Evolutionary conservation across 2,888 invertebrate genomes (phyloP).

Genomic region (Chaetogeoica ovagalla): DNA sequence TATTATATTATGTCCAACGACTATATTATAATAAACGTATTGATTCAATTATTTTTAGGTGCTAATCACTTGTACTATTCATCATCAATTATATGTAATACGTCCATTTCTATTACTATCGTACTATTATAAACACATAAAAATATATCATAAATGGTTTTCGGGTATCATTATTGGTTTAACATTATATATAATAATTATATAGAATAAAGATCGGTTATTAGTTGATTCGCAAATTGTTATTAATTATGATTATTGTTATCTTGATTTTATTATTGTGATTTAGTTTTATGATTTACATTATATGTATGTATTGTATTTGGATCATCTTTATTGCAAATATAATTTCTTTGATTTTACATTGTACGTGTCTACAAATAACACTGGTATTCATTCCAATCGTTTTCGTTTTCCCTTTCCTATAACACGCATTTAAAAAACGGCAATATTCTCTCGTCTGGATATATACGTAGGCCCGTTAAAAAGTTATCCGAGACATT

Average conservation of each 20-base stretch:
- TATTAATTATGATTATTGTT: conserved; percentile 21
- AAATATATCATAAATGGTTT: conserved; percentile 15
- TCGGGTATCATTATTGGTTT: conserved; percentile 28
- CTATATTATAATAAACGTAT: background rate
- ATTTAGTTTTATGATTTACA: conserved; percentile 35
- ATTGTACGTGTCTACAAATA: background rate
- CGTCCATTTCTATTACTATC: conserved; percentile 4
- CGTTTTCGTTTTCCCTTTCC: no score
- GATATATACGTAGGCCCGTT: background rate
- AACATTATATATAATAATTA: conserved; percentile 7
- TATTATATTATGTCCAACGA: conserved; percentile 12
- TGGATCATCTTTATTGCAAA: conserved; percentile 34
- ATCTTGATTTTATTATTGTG: conserved; percentile 39
- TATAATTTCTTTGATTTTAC: conserved; percentile 21
- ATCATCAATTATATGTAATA: conserved; percentile 16
- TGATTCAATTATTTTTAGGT: conserved; percentile 26
- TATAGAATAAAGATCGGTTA: background rate
- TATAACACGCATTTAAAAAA: no score
- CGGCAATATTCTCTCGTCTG: no score
- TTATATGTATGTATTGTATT: conserved; percentile 33
- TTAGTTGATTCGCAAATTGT: conserved; percentile 4
- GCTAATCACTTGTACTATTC: conserved; percentile 12
- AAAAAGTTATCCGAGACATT: conserved; percentile 16
- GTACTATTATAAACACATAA: background rate
- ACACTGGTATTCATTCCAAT: no score